Evolutionary conservation across 2,113 vertebrate genomes (phyloP), one percentile per base, ranked within the genome.

Genomic region (Acrocephalus arundinaceus): DNA sequence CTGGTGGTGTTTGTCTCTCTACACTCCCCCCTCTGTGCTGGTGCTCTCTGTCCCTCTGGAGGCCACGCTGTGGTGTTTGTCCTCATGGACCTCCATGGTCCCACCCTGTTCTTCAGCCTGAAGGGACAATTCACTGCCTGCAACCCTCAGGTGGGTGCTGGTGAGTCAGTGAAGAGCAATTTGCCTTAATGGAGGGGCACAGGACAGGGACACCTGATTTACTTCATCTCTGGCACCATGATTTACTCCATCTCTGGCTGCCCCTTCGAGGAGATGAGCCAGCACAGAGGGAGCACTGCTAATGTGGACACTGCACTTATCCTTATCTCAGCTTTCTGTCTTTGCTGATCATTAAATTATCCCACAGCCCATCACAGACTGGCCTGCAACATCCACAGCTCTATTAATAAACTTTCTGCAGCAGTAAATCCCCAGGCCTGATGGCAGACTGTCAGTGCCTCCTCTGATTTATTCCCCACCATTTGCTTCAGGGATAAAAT

Each of bases 271-370:
- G 65, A 90, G 35, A 55, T 74, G 70, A 71, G 51, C 27, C 89
- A 89, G 79, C 4, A 2, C 39, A 52, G 80, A 63, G 55, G 22
- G 72, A 92, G 30, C 55, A 39, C 20, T 74, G 72, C 48, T 89
- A 72, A 90, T 81, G 70, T 25, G 61, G 76, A 78, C 82, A 61
- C 76, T 61, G 6, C 61, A 71, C n/a, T 78, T 93, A 43, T 57
- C 66, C 54, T 96, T 87, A 89, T 93, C 89, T 95, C 93, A 95
- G 86, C 91, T 96, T 86, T 81, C 89, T 93, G 76, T 81, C 73
- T 46, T 90, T 94, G 43, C 51, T 93, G 86, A 46, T 93, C 92
- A 94, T 92, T 97, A 96, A 95, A 95, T 97, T 96, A 94, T 94
- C 93, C 65, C 86, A 25, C 61, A 92, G 54, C 19, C 76, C 72